Evolutionary conservation across 2,888 invertebrate species (phyloP), one percentile per base, ranked within the genome.

Genomic region (Rapana venosa): DNA sequence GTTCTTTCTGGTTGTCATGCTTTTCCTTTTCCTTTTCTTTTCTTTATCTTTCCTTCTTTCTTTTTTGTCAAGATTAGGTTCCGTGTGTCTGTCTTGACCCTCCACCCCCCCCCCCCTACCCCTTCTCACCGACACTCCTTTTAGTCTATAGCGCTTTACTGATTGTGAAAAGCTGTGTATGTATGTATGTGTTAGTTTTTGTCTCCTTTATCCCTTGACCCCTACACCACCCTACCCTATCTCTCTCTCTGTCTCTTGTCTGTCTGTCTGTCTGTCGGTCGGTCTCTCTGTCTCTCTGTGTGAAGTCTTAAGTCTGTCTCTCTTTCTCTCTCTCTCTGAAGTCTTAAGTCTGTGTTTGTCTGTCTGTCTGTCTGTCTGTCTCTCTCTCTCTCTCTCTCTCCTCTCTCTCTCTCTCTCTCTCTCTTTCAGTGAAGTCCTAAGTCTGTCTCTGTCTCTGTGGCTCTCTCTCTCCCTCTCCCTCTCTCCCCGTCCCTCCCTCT

Each of bases 201-300:
- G 74, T 74, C 74, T 74, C n/a, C 79, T n/a, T 74, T 26, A n/a
- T 30, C 30, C n/a, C 26, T 30, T 74, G 74, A n/a, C 74, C 30
- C 30, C 30, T 26, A 5, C n/a, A 0, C 30, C 74, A 74, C 11
- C n/a, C 30, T n/a, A 20, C 74, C 26, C 74, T 26, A 8, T 74
- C n/a, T 74, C n/a, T 79, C 35, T 79, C n/a, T 79, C 79, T 79
- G 35, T 79, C 79, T 79, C 79, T 35, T 79, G 35, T 79, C 8
- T 32, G 6, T 66, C 47, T 47, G n/a, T 66, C 66, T 66, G 66
- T 35, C 77, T 30, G 35, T 79, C 35, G n/a, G n/a, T n/a, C n/a
- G n/a, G n/a, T 70, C 22, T 70, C 15, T 70, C 70, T 70, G 15
- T 17, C 70, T 70, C 70, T 77, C 32, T n/a, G n/a, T n/a, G n/a